Evolutionary conservation across 2,797 vertebrate genomes (phyloP).

Genomic region (Pseudochirops corinnae): DNA sequence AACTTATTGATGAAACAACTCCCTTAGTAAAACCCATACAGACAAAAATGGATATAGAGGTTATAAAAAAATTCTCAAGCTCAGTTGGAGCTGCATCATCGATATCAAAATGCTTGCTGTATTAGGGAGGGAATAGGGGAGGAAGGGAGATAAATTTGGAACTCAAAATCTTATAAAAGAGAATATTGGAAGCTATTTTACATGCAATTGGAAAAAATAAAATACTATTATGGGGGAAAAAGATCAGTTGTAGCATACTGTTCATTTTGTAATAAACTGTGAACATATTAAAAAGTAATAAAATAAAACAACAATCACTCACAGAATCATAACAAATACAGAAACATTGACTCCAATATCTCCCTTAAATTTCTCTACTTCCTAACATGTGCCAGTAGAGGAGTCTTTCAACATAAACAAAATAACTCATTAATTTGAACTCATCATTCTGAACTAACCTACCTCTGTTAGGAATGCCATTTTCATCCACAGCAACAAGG

Average conservation of each 20-base stretch:
- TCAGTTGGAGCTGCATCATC: neutral
- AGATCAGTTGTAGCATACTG: no score
- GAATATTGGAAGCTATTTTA: no score
- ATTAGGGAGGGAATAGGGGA: no score
- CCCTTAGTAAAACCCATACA: neutral
- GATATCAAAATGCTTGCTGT: no score
- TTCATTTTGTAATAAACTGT: neutral
- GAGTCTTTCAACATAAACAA: neutral
- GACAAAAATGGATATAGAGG: neutral
- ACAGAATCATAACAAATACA: neutral
- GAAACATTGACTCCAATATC: neutral
- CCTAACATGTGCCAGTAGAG: neutral
- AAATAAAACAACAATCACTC: neutral
- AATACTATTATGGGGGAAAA: no score
- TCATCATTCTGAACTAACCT: neutral
- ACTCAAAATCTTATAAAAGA: no score
- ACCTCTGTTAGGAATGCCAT: neutral
- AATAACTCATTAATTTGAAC: neutral
- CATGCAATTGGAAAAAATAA: no score
- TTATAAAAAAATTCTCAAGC: neutral
- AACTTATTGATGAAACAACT: neutral
- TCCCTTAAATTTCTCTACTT: neutral
- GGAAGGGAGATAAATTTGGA: no score
- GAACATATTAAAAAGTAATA: neutral
- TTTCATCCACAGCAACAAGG: neutral